phyloP scores from a whole-genome alignment of 2,797 vertebrate genomes.

The Ctenopoma multispine region DNA sequence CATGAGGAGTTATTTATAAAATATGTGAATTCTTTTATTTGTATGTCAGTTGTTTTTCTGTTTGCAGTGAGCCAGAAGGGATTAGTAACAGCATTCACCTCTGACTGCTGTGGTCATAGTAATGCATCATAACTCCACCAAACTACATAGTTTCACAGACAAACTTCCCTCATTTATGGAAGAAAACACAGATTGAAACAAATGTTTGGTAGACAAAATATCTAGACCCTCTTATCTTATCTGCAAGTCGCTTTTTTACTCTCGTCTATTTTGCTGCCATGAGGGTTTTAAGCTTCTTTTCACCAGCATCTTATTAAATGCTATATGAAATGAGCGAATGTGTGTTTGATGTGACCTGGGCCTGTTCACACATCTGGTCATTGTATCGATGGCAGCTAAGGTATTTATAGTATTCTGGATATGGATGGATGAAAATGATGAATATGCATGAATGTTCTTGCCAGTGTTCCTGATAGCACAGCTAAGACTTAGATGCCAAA shows the following conservation, averaged over 20 bases:
- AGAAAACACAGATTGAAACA: neutral
- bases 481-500: neutral
- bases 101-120: slow-evolving; percentile 14
- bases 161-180: neutral
- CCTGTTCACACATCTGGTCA: slow-evolving; percentile 22
- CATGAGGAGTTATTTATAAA: slow-evolving; percentile 7
- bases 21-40: neutral
- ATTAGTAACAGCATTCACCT: slow-evolving; percentile 10
- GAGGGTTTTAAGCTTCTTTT: neutral
- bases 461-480: neutral
- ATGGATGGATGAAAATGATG: neutral
- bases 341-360: slow-evolving; percentile 40
- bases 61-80: slow-evolving; percentile 25
- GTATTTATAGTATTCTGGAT: neutral
- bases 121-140: slow-evolving; percentile 11
- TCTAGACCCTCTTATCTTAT: neutral
- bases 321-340: neutral
- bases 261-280: neutral
- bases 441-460: neutral
- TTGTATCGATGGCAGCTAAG: neutral
- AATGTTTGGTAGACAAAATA: neutral
- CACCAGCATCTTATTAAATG: neutral
- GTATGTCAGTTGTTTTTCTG: slow-evolving; percentile 14
- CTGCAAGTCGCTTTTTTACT: neutral
- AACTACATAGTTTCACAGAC: slow-evolving; percentile 24